phyloP scores from a whole-genome alignment of 2,888 invertebrate genomes.

The Physocephala rufipes region DNA sequence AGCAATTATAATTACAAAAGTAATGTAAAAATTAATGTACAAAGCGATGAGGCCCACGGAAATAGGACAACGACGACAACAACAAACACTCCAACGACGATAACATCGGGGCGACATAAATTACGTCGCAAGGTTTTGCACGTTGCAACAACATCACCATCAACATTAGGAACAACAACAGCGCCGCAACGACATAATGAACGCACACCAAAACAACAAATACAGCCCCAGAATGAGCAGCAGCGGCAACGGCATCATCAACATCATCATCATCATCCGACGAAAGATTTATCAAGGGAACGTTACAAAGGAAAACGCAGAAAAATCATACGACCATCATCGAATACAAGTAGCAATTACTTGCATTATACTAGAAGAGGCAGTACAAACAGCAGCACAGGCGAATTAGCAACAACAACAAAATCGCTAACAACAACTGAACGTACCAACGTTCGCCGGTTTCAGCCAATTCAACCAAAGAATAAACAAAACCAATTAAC shows the following conservation, averaged over 20 bases:
- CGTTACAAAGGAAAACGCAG: constrained; percentile 51
- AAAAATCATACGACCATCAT: constrained; percentile 48
- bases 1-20: constrained; percentile 51
- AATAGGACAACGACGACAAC: constrained; percentile 32
- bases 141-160: constrained; percentile 6
- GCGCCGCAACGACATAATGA: constrained; percentile 19
- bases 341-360: constrained; percentile 46
- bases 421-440: constrained; percentile 28
- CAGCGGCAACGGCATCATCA: constrained; percentile 32
- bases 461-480: constrained; percentile 13
- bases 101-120: constrained; percentile 51
- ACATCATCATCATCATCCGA: constrained; percentile 38
- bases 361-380: constrained; percentile 16
- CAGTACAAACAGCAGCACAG: constrained; percentile 2
- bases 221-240: constrained; percentile 45
- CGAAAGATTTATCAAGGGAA: constrained; percentile 30
- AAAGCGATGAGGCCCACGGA: constrained; percentile 41
- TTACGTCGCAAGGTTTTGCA: constrained; percentile 52
- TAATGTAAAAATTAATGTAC: constrained; percentile 49
- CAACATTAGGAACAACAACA: constrained; percentile 8
- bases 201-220: constrained; percentile 40
- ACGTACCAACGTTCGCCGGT: constrained; percentile 5
- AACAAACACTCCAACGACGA: constrained; percentile 44
- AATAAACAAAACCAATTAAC: constrained; percentile 12
- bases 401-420: neutral